Base-by-base conservation (phyloP, 2,113 vertebrate species). In the Potamarius usumacintae region DNA sequence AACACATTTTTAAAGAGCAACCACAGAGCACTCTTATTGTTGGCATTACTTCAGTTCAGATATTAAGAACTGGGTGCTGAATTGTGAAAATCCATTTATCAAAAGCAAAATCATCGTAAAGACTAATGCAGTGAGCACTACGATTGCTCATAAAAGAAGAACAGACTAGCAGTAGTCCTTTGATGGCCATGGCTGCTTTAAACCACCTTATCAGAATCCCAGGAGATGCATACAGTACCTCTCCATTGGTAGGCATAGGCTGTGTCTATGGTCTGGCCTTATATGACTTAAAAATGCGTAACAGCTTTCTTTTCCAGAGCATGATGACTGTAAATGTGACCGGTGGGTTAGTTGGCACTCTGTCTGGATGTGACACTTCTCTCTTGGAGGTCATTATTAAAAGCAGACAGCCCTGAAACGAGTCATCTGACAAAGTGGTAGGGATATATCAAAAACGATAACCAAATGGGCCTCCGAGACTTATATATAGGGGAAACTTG, bases 361-460 rank as follows among this genome's bases (percentile, higher is more conserved):
- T 89, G n/a, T 82, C 88, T 85, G 91, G 84, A 84, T 65, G 30
- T 50, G 82, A 78, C 63, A 76, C 87, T 78, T 48, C 90, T 87
- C 90, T 87, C 80, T 22, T 84, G 87, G 90, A 90, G 92, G 87
- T 88, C 87, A 69, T 60, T 89, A 91, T 92, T 83, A 90, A 91
- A 89, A 92, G 91, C 93, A 92, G 84, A 91, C 92, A 93, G 92
- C 83, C 91, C 89, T 87, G 93, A 91, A 81, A 50, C 88, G 60
- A 92, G 91, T 88, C 88, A 88, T 85, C 92, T 93, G 93, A 94
- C 91, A 94, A 92, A 81, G 87, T 62, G 20, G 84, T 48, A 20
- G 92, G 92, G 93, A 92, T 93, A 92, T 88, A 92, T 92, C 91
- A 92, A 88, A 90, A 93, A 94, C 94, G 94, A 94, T 94, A 82